phyloP scores from a whole-genome alignment of 2,888 invertebrate species.

The Anodontia alba region DNA sequence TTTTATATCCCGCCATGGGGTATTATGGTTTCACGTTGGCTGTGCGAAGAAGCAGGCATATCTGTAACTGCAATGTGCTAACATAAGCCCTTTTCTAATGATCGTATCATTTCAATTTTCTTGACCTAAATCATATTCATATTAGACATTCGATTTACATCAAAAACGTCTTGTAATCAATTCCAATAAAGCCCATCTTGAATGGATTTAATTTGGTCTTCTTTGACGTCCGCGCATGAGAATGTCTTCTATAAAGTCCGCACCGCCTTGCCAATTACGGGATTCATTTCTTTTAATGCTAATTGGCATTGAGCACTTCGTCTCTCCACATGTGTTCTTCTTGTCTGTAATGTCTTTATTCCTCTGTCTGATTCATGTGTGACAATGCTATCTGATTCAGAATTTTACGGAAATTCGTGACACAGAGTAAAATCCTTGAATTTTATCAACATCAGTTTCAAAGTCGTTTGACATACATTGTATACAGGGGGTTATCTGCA shows the following conservation, averaged over 20 bases:
- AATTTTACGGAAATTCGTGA: neutral
- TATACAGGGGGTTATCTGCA: neutral
- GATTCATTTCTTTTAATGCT: slow-evolving; percentile 11
- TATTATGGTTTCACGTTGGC: too few relatives aligned
- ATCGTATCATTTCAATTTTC: slow-evolving; percentile 12
- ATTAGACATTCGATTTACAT: slow-evolving; percentile 4
- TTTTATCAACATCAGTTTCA: too few relatives aligned
- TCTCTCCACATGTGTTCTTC: slow-evolving; percentile 8
- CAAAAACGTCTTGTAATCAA: slow-evolving; percentile 9
- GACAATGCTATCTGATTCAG: neutral
- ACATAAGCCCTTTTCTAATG: too few relatives aligned
- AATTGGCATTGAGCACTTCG: slow-evolving; percentile 15
- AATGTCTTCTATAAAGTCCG: slow-evolving; percentile 14
- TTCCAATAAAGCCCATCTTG: neutral
- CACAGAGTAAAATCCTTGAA: too few relatives aligned
- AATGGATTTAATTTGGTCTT: slow-evolving; percentile 15
- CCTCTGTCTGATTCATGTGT: neutral
- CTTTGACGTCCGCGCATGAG: slow-evolving; percentile 13
- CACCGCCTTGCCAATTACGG: slow-evolving; percentile 17
- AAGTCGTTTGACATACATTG: too few relatives aligned
- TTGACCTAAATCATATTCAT: slow-evolving; percentile 11
- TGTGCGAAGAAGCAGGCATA: too few relatives aligned
- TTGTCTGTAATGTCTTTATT: neutral
- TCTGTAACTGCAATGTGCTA: too few relatives aligned
- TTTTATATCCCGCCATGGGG: too few relatives aligned